Evolutionary conservation across 1,140 invertebrate species (phyloP).

Genomic region (Trichonephila inaurata): DNA sequence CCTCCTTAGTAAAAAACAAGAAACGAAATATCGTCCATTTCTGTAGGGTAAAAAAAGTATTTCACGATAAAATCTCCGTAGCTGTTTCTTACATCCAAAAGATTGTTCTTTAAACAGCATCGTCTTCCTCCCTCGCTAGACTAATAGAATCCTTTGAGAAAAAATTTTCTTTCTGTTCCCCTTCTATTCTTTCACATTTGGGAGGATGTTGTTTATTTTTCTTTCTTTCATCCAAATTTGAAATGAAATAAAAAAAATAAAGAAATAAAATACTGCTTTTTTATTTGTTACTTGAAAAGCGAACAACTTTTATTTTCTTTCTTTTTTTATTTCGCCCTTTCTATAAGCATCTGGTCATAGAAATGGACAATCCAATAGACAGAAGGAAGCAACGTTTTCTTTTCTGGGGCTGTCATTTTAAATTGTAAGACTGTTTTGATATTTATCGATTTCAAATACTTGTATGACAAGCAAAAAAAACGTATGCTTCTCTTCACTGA

Average conservation of each 20-base stretch:
- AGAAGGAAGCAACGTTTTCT: not conserved
- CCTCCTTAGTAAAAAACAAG: not conserved
- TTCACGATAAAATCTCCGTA: slow-evolving; percentile 17
- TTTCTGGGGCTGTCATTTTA: not conserved
- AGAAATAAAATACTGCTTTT: not conserved
- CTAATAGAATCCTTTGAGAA: slow-evolving; percentile 2
- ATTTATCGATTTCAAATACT: not conserved
- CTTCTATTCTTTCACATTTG: not conserved
- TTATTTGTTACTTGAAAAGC: not conserved
- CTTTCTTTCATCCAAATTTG: slow-evolving; percentile 13
- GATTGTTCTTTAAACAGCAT: slow-evolving; percentile 21
- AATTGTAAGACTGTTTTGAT: not conserved
- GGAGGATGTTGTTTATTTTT: not conserved
- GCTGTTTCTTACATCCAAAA: slow-evolving; percentile 23
- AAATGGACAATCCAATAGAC: not conserved
- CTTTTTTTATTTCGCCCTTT: not conserved
- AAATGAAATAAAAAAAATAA: not conserved
- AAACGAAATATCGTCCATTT: slow-evolving; percentile 4
- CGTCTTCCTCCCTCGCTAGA: not conserved
- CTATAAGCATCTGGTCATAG: not conserved
- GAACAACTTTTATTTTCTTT: not conserved
- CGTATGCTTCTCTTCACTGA: no score
- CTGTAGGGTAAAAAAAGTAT: not conserved
- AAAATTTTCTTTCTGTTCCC: not conserved
- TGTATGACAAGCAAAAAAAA: not conserved